These are phyloP conservation scores for Caranx melampygus DNA, from an alignment of 2,113 vertebrate species.

Conservation along the genomic window DNA sequence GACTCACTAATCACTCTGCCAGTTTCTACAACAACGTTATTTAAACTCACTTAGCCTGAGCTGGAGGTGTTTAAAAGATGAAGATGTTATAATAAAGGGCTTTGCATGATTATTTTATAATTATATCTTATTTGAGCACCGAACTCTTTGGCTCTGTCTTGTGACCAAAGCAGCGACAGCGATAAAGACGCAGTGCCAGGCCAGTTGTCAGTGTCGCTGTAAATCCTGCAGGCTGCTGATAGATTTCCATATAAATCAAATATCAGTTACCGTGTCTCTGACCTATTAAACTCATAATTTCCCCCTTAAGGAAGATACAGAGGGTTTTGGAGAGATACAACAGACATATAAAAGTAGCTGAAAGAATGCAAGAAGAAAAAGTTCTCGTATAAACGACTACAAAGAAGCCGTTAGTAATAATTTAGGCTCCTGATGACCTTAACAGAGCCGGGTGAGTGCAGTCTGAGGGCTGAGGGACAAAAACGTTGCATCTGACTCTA, in stretches of 20 bases:
- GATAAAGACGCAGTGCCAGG: constrained; percentile 16
- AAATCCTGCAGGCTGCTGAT: constrained; percentile 57
- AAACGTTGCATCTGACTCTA: constrained; percentile 21
- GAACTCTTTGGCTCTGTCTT: neutral
- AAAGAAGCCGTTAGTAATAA: constrained; percentile 29
- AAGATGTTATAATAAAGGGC: constrained; percentile 2
- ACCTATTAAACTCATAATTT: constrained; percentile 53
- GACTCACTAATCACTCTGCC: constrained; percentile 25
- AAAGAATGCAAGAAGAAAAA: constrained; percentile 6
- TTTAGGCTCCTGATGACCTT: constrained; percentile 43
- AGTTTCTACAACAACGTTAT: constrained; percentile 45
- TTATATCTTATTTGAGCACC: neutral
- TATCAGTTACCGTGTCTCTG: constrained; percentile 38
- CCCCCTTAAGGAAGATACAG: constrained; percentile 39
- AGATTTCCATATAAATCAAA: constrained; percentile 65
- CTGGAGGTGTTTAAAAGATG: neutral
- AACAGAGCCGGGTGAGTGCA: constrained; percentile 32
- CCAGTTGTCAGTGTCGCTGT: constrained; percentile 47
- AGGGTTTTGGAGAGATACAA: constrained; percentile 31
- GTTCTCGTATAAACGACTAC: neutral
- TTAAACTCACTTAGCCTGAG: neutral
- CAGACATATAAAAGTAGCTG: constrained; percentile 19
- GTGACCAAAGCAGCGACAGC: constrained; percentile 7
- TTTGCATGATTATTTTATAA: constrained; percentile 23
- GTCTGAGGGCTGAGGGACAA: constrained; percentile 31